Evolutionary conservation across 2,113 vertebrate genomes (phyloP).

Genomic region (Atrichornis clamosus): DNA sequence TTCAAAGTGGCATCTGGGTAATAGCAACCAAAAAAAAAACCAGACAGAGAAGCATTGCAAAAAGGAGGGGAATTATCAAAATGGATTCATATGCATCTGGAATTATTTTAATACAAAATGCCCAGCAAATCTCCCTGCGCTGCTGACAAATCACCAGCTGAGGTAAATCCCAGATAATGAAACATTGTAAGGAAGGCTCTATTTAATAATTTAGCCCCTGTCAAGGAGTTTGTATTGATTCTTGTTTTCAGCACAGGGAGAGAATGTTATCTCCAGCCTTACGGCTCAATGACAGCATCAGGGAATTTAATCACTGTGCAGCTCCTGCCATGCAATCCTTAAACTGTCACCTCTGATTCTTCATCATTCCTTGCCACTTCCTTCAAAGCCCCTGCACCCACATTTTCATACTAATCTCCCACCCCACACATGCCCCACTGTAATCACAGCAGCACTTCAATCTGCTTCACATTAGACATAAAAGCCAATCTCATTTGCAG

Average conservation of each 20-base stretch:
- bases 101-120: conserved; percentile 70
- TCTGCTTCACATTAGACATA: neutral
- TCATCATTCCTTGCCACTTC: conserved; percentile 40
- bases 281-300: conserved; percentile 77
- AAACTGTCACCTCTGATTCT: conserved; percentile 72
- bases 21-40: neutral
- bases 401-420: neutral
- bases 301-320: conserved; percentile 79
- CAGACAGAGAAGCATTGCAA: neutral
- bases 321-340: conserved; percentile 62
- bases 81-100: conserved; percentile 56
- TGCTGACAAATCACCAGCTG: conserved; percentile 67
- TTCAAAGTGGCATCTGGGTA: conserved; percentile 22
- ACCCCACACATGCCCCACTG: conserved; percentile 51
- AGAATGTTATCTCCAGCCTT: conserved; percentile 82
- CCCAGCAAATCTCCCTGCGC: conserved; percentile 66
- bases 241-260: conserved; percentile 81
- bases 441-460: conserved; percentile 70
- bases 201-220: conserved; percentile 90
- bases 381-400: conserved; percentile 2
- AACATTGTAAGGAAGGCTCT: conserved; percentile 75
- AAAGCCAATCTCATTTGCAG: conserved; percentile 24
- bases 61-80: conserved; percentile 55
- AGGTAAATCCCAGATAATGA: conserved; percentile 83
- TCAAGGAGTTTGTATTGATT: conserved; percentile 86